Conservation (phyloP, 2,888 invertebrate species). For the Scaptomyza parva region DNA sequence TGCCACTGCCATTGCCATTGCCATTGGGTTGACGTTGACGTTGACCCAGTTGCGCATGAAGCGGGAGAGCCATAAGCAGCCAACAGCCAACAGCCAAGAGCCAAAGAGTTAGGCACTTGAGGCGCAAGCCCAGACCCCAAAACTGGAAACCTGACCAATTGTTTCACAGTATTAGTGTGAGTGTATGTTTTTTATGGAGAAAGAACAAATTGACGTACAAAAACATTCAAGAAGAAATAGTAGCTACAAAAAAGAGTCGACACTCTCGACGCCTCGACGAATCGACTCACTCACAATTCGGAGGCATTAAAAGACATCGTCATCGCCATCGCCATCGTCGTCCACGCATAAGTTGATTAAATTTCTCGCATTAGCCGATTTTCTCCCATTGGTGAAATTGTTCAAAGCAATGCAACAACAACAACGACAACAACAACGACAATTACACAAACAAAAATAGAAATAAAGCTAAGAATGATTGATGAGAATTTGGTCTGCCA, state of each 20-base stretch:
- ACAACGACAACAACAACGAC: conserved; percentile 3
- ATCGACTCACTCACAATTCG: conserved; percentile 52
- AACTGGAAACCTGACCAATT: conserved; percentile 69
- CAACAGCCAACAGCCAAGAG: conserved; percentile 30
- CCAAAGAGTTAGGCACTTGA: conserved; percentile 52
- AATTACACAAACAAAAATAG: conserved; percentile 2
- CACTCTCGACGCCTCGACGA: conserved; percentile 46
- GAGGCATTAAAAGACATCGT: conserved; percentile 70
- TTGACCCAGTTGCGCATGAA: conserved; percentile 71
- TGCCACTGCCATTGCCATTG: conserved; percentile 51
- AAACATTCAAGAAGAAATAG: conserved; percentile 47
- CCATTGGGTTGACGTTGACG: conserved; percentile 67
- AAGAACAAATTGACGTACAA: conserved; percentile 71
- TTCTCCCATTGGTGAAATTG: conserved; percentile 71
- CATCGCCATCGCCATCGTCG: conserved; percentile 18
- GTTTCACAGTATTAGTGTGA: conserved; percentile 1
- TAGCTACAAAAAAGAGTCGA: conserved; percentile 52
- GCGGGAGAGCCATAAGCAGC: conserved; percentile 24
- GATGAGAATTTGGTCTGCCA: conserved; percentile 67
- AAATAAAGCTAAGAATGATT: conserved; percentile 64
- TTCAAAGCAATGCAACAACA: conserved; percentile 31
- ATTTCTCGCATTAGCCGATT: conserved; percentile 79
- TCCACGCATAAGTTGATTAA: conserved; percentile 75
- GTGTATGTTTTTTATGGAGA: conserved; percentile 38
- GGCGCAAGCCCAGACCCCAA: conserved; percentile 61